phyloP scores from a whole-genome alignment of 1,140 invertebrate species.

The Nephotettix cincticeps region DNA sequence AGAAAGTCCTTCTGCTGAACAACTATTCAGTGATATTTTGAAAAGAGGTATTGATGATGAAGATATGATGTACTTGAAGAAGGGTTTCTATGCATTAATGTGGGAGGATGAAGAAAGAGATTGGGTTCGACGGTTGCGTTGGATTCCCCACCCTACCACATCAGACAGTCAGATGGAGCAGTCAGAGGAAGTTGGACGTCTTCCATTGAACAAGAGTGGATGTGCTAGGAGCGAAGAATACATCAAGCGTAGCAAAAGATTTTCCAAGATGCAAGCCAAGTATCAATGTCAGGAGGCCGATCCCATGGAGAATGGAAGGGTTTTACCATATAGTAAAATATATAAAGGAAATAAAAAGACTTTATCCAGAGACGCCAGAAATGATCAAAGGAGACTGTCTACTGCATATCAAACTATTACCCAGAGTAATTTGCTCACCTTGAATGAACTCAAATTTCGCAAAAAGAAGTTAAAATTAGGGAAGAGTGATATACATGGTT shows the following conservation, averaged over 20 bases:
- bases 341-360: slow-evolving; percentile 67
- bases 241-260: slow-evolving; percentile 83
- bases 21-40: slow-evolving; percentile 3
- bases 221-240: slow-evolving; percentile 88
- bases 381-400: slow-evolving; percentile 85
- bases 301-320: slow-evolving; percentile 44
- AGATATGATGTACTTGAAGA: slow-evolving; percentile 80
- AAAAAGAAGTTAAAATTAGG: slow-evolving; percentile 97
- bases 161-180: no score
- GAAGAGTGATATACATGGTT: slow-evolving; percentile 96
- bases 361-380: slow-evolving; percentile 84
- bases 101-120: slow-evolving; percentile 70
- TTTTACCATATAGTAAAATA: slow-evolving; percentile 43
- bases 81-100: slow-evolving; percentile 81
- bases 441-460: slow-evolving; percentile 95
- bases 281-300: slow-evolving; percentile 69
- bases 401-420: slow-evolving; percentile 83
- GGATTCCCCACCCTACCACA: slow-evolving; percentile 89
- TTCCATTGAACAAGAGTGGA: slow-evolving; percentile 61
- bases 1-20: no score
- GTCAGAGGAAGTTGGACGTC: no score
- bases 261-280: slow-evolving; percentile 81
- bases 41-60: slow-evolving; percentile 80
- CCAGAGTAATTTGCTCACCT: slow-evolving; percentile 91
- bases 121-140: slow-evolving; percentile 93